phyloP scores from a whole-genome alignment of 2,113 vertebrate species.

The human region DNA sequence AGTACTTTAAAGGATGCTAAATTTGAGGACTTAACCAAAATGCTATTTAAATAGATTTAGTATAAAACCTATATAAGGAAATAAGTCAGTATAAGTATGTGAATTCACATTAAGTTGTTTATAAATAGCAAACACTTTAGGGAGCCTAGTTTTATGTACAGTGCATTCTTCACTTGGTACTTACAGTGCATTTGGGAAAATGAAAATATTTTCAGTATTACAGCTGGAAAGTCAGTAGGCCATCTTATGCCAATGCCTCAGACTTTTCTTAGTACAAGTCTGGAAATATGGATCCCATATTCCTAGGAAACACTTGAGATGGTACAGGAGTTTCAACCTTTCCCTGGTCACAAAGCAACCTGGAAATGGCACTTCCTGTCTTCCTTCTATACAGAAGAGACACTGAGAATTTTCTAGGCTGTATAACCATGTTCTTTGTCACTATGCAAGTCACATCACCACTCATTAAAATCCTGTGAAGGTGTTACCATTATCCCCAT shows the following conservation, averaged over 20 bases:
- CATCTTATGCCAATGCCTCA: conserved; percentile 27
- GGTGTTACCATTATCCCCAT: not conserved
- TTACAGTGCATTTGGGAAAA: conserved; percentile 33
- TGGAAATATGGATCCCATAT: not conserved
- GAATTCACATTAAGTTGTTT: conserved; percentile 32
- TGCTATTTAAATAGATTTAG: conserved; percentile 48
- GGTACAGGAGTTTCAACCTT: conserved; percentile 28
- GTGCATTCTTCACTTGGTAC: conserved; percentile 43
- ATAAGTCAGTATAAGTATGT: not conserved
- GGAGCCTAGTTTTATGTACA: conserved; percentile 49
- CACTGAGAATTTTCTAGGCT: not conserved
- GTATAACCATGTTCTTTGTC: not conserved
- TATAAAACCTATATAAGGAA: conserved; percentile 45
- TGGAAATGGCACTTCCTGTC: not conserved
- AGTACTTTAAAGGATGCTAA: conserved; percentile 15
- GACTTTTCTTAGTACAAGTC: not conserved
- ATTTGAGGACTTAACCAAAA: conserved; percentile 38
- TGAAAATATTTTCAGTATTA: conserved; percentile 43
- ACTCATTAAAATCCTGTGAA: not conserved
- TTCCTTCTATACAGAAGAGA: not conserved
- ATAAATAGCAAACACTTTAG: conserved; percentile 54
- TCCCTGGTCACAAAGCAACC: not conserved
- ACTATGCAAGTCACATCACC: not conserved
- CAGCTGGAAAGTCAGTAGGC: conserved; percentile 25
- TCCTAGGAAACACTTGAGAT: conserved; percentile 45